Evolutionary conservation across 2,888 invertebrate species (phyloP).

Genomic region (Octodonta nipae): DNA sequence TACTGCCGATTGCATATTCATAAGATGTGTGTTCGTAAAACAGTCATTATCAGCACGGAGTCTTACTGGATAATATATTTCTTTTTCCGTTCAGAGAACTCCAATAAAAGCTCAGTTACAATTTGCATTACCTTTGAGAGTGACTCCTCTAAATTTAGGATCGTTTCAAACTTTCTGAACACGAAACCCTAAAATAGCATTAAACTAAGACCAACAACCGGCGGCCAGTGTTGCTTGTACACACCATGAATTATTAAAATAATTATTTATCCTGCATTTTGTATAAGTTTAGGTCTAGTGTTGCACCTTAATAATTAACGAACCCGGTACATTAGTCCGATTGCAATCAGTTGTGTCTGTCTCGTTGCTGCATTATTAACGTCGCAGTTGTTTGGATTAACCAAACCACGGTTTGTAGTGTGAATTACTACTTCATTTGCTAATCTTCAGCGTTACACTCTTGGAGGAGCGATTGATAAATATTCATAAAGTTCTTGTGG

Average conservation of each 20-base stretch:
- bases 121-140: too few relatives aligned
- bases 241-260: constrained; percentile 1
- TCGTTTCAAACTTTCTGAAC: constrained; percentile 1
- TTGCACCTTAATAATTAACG: constrained; percentile 22
- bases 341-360: constrained; percentile 23
- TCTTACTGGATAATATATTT: too few relatives aligned
- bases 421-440: constrained; percentile 25
- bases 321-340: constrained; percentile 25
- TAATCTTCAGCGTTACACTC: constrained; percentile 14
- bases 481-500: constrained; percentile 8
- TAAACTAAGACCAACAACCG: too few relatives aligned
- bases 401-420: constrained; percentile 22
- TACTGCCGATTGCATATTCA: too few relatives aligned
- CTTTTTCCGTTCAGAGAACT: too few relatives aligned
- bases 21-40: too few relatives aligned
- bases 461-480: constrained; percentile 11
- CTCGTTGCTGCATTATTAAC: constrained; percentile 24
- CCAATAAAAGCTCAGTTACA: too few relatives aligned
- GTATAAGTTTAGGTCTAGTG: constrained; percentile 4
- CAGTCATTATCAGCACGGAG: too few relatives aligned
- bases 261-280: constrained; percentile 5
- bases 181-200: too few relatives aligned
- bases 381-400: constrained; percentile 26
- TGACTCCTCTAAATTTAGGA: too few relatives aligned
- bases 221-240: too few relatives aligned